Conservation (phyloP, 2,888 invertebrate species). For the Hipparchia semele region DNA sequence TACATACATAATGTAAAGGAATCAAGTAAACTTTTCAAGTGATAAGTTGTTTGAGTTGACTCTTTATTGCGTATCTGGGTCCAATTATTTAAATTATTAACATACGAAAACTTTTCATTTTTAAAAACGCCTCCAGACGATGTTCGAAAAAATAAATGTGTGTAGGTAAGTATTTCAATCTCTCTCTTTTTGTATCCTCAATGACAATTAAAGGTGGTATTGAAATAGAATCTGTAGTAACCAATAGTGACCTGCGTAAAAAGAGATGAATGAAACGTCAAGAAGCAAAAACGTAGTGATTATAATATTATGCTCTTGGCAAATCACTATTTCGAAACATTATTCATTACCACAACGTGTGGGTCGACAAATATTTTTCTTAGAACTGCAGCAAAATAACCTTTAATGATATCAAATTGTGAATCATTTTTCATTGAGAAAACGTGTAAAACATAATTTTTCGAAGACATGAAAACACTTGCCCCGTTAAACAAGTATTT, state of each 20-base stretch:
- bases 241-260: slow-evolving; percentile 2
- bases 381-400: slow-evolving; percentile 61
- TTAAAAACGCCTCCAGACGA: too few species aligned
- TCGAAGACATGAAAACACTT: not conserved
- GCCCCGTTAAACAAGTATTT: not conserved
- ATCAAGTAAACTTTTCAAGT: too few species aligned
- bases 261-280: slow-evolving; percentile 25
- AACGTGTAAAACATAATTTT: slow-evolving; percentile 36
- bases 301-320: too few species aligned
- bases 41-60: too few species aligned
- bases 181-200: not conserved
- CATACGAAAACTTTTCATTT: too few species aligned
- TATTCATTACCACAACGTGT: slow-evolving; percentile 57
- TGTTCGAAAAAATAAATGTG: not conserved
- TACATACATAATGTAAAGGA: too few species aligned
- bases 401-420: slow-evolving; percentile 44
- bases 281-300: slow-evolving; percentile 2
- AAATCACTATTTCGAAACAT: slow-evolving; percentile 50
- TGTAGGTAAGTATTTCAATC: not conserved
- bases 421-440: slow-evolving; percentile 62
- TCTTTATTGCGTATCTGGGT: too few species aligned
- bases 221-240: not conserved
- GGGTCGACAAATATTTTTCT: slow-evolving; percentile 59
- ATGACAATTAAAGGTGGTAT: not conserved
- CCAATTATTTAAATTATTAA: too few species aligned